Conservation (phyloP, 2,888 invertebrate species). For the Fragum sueziense region DNA sequence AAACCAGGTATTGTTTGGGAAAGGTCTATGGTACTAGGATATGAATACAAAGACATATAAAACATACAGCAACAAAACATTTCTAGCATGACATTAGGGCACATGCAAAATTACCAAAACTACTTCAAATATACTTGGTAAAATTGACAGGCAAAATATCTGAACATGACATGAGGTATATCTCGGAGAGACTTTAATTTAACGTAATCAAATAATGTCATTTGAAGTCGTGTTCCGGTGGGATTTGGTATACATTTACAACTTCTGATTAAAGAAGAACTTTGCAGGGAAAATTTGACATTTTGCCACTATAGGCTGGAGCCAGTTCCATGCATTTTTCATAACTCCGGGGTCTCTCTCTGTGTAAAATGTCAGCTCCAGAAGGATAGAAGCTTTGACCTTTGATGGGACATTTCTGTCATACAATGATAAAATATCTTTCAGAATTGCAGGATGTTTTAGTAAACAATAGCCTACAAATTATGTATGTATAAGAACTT, state of each 20-base stretch:
- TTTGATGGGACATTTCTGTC: not conserved
- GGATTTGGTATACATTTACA: not conserved
- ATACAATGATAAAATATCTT: too few relatives aligned
- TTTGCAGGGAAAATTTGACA: not conserved
- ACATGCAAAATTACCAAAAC: not conserved
- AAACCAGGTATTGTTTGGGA: too few relatives aligned
- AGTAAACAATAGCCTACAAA: too few relatives aligned
- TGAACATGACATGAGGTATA: not conserved
- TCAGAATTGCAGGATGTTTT: too few relatives aligned
- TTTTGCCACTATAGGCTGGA: not conserved
- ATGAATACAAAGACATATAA: too few relatives aligned
- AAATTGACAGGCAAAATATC: not conserved
- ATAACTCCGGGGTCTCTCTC: too few relatives aligned
- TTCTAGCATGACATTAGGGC: not conserved
- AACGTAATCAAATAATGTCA: conserved; percentile 13
- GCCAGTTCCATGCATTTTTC: conserved; percentile 5
- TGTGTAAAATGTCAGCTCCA: not conserved
- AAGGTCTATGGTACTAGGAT: too few relatives aligned
- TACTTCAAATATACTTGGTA: too few relatives aligned
- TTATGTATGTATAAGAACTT: too few relatives aligned
- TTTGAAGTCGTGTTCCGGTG: not conserved
- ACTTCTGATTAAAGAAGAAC: conserved; percentile 4
- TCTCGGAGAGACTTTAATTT: not conserved
- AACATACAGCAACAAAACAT: not conserved
- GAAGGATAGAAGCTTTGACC: not conserved